Evolutionary conservation across 2,113 vertebrate species (phyloP).

Genomic region (Ailurus styani): DNA sequence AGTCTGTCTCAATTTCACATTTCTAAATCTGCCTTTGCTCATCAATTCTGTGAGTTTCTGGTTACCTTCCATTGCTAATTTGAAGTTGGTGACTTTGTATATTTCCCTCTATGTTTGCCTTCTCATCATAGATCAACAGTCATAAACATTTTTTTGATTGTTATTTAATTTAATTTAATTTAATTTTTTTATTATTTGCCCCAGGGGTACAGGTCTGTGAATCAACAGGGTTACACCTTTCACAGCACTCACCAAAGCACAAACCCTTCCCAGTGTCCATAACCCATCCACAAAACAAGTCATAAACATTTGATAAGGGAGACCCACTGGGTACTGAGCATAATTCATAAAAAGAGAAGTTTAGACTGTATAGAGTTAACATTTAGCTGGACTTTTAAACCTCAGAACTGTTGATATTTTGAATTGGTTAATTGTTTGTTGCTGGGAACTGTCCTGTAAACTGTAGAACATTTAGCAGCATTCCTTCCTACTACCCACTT

Average conservation of each 20-base stretch:
- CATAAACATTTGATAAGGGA: neutral
- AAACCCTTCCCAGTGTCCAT: no score
- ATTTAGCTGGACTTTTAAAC: neutral
- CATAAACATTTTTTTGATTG: neutral
- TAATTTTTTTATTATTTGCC: no score
- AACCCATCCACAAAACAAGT: no score
- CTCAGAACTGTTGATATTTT: neutral
- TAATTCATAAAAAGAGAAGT: neutral
- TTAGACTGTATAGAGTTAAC: neutral
- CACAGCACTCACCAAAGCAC: no score
- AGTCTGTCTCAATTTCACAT: constrained; percentile 26
- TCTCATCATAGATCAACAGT: neutral
- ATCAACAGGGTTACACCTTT: no score
- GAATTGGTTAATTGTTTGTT: neutral
- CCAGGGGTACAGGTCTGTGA: no score
- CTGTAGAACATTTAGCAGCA: neutral
- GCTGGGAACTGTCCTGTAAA: neutral
- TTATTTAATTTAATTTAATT: no score
- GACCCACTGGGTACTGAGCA: neutral
- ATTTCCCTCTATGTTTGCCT: constrained; percentile 8
- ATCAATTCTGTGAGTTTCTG: constrained; percentile 15
- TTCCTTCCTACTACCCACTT: neutral
- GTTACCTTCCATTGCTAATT: constrained; percentile 29
- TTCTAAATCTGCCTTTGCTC: constrained; percentile 25
- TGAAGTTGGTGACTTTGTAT: neutral